phyloP scores from a whole-genome alignment of 2,113 vertebrate genomes.

The Propithecus coquereli region DNA sequence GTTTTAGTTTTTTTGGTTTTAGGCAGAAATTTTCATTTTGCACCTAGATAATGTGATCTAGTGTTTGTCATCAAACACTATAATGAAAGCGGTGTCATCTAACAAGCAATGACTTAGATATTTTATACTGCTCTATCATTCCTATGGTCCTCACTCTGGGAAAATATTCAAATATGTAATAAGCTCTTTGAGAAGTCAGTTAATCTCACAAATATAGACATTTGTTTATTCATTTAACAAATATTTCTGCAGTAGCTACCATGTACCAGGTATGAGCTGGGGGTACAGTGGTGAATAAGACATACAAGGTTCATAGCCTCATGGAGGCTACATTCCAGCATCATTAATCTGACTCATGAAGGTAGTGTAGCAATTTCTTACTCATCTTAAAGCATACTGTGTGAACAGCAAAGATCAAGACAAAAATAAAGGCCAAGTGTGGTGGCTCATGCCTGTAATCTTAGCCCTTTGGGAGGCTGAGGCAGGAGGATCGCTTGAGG shows the following conservation, averaged over 20 bases:
- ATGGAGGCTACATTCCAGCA: neutral
- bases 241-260: slow-evolving; percentile 12
- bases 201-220: slow-evolving; percentile 35
- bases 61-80: neutral
- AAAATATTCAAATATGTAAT: slow-evolving; percentile 11
- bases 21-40: slow-evolving; percentile 45
- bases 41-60: neutral
- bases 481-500: too few relatives aligned
- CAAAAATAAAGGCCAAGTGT: neutral
- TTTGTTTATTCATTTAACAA: slow-evolving; percentile 26
- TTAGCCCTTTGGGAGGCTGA: too few relatives aligned
- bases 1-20: slow-evolving; percentile 27
- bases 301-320: neutral
- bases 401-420: slow-evolving; percentile 14
- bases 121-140: neutral
- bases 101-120: neutral
- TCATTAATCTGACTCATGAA: neutral
- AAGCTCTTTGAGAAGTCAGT: neutral
- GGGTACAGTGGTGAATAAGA: neutral
- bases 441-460: too few relatives aligned
- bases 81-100: neutral
- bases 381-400: neutral
- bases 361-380: neutral
- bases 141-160: slow-evolving; percentile 19
- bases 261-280: neutral